Percentiles rank a stretch among this genome's conserved stretches.
Conservation (phyloP, 2,797 vertebrate genomes). For the Manis pentadactyla region DNA sequence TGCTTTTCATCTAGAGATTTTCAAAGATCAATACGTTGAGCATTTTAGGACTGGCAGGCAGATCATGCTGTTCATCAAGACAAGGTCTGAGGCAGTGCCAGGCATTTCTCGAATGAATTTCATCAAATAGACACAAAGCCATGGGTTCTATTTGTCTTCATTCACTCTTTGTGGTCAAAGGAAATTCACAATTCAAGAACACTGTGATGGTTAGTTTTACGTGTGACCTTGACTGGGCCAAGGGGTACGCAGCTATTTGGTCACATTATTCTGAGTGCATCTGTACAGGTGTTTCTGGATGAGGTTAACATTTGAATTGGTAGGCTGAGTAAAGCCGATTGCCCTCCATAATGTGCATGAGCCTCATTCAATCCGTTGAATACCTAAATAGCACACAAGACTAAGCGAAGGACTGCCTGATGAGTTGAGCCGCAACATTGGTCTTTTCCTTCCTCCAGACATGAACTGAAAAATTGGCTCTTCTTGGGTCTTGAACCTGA, state of each 20-base stretch:
- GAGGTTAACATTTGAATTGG: not conserved
- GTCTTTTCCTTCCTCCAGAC: not conserved
- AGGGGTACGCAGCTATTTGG: not conserved
- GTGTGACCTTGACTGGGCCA: not conserved
- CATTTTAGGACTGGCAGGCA: not conserved
- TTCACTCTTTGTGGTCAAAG: not conserved
- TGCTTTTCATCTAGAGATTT: slow-evolving; percentile 48
- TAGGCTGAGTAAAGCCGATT: not conserved
- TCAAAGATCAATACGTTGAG: slow-evolving; percentile 20
- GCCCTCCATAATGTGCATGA: not conserved
- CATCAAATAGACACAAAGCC: not conserved
- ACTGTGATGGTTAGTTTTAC: not conserved
- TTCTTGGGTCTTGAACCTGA: not conserved
- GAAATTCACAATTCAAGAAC: not conserved
- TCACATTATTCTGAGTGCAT: not conserved
- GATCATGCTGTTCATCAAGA: slow-evolving; percentile 10
- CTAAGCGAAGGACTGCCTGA: not conserved
- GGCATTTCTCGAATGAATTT: slow-evolving; percentile 37
- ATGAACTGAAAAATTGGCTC: not conserved
- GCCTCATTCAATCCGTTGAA: not conserved
- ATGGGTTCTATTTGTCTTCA: not conserved
- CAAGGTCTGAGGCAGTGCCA: not conserved
- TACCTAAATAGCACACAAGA: not conserved
- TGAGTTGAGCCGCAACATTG: not conserved
- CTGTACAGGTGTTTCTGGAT: not conserved